Base-by-base conservation (phyloP, 2,797 vertebrate species). In the Syndactyla subalaris region DNA sequence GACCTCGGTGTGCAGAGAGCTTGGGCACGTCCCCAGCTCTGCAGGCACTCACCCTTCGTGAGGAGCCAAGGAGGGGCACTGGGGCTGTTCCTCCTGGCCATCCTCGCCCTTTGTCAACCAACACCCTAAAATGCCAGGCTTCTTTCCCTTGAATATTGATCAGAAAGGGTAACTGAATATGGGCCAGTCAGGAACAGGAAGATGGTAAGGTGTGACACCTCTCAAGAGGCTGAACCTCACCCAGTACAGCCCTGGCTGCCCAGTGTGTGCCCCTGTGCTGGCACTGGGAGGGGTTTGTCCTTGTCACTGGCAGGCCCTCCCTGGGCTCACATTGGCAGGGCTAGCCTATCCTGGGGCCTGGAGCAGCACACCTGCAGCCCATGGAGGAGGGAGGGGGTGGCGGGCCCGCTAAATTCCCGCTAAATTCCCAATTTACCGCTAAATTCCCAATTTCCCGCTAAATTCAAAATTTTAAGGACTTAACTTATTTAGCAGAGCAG, bases 21-120 rank as follows among this genome's bases (percentile, higher is more conserved):
- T 24, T 7, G 20, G 26, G 12, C 3, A 0, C 13, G 3, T 9
- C n/a, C 15, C 7, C 24, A 45, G 2, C 34, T 16, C 51, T 5
- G 21, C 58, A 26, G 41, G 62, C 67, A 49, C 48, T 49, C 24
- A 26, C 24, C 48, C 14, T 14, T 27, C 48, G 14, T n/a, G 20
- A 22, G 20, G n/a, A 65, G 59, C 41, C 30, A 57, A 3, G 0
- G 6, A 54, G 70, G 39, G n/a, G 4, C 5, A 5, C 76, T 6
- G 13, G 43, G 63, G 61, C 52, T 49, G 14, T 5, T 72, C 27
- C 52, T 84, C 20, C 77, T 81, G 0, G 0, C 36, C 34, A 22
- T 57, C 39, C 46, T 48, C 26, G 32, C 51, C 26, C 55, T 89
- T 38, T 2, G 6, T 32, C 63, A 76, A 3, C 21, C 57, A 55